phyloP scores from a whole-genome alignment of 2,888 invertebrate species.

The Heliconius ethilla region DNA sequence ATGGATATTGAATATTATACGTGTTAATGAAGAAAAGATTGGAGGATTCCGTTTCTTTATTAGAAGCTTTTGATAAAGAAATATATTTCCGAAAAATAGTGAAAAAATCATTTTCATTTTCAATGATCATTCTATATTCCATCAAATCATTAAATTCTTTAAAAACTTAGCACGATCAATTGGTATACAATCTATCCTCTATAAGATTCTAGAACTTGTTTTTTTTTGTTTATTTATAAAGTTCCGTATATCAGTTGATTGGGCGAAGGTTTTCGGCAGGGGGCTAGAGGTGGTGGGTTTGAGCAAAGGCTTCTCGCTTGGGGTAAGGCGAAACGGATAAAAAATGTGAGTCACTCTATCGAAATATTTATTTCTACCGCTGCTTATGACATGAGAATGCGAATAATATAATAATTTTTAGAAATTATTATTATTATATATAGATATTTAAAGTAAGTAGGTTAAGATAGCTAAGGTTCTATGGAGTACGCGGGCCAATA shows the following conservation, averaged over 20 bases:
- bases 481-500: slow-evolving; percentile 78
- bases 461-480: slow-evolving; percentile 55
- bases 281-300: slow-evolving; percentile 22
- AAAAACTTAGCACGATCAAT: slow-evolving; percentile 30
- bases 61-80: background rate
- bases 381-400: slow-evolving; percentile 71
- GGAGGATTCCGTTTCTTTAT: background rate
- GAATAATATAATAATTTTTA: slow-evolving; percentile 67
- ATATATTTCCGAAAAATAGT: background rate
- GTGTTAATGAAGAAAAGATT: background rate
- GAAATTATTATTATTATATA: slow-evolving; percentile 54
- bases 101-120: background rate
- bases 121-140: background rate
- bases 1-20: background rate
- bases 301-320: slow-evolving; percentile 28
- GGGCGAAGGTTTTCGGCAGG: slow-evolving; percentile 23
- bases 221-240: slow-evolving; percentile 32
- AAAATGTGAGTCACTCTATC: slow-evolving; percentile 76
- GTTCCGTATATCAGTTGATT: slow-evolving; percentile 31
- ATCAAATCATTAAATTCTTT: slow-evolving; percentile 15
- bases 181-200: slow-evolving; percentile 35
- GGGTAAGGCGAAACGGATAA: slow-evolving; percentile 47
- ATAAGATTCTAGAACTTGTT: slow-evolving; percentile 35
- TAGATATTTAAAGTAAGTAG: slow-evolving; percentile 49
- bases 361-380: slow-evolving; percentile 65